Base-by-base conservation (phyloP, 2,888 invertebrate genomes). In the Argyresthia goedartella region DNA sequence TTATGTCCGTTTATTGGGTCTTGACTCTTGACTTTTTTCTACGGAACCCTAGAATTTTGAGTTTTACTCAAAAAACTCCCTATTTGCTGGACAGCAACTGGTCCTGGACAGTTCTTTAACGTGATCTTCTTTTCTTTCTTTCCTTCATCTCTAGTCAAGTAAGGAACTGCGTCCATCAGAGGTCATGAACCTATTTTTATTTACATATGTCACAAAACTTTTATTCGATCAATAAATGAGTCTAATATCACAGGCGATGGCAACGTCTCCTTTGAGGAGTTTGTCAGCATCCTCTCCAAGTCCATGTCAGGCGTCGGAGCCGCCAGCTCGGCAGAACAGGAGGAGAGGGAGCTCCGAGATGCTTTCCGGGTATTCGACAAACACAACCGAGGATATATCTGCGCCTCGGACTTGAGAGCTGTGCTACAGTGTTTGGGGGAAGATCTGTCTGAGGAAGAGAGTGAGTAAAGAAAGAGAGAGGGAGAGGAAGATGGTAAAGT, bases 281-380 rank as follows among this genome's bases (percentile, higher is more conserved):
- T 96, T 70, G 92, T 95, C 16, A 93, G 93, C 71, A 95, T 96
- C 59, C 88, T 93, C 8, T 93, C 93, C 51, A 91, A 94, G 69
- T 92, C 92, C 63, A 88, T 89, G 64, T 90, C 91, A 11, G 91
- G 90, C 13, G 89, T 88, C 41, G 90, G 91, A 6, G 87, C 88
- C 33, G 88, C 89, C 54, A 89, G 89, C 39, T 90, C 90, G 0
- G 90, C 91, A 0, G 93, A 94, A 66, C 93, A 95, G 67, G 95
- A 95, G 71, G 94, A 95, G 67, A 89, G 94, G 53, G 95, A 95
- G 64, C 77, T 95, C 9, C 82, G 95, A 16, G 96, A 96, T 69
- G 95, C 95, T 8, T 95, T 96, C 77, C 88, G 95, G 57, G 95
- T 95, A 14, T 96, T 96, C 68, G 96, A 96, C 73, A 96, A 96